Conservation (phyloP, 2,113 vertebrate genomes). For the Pogona vitticeps region DNA sequence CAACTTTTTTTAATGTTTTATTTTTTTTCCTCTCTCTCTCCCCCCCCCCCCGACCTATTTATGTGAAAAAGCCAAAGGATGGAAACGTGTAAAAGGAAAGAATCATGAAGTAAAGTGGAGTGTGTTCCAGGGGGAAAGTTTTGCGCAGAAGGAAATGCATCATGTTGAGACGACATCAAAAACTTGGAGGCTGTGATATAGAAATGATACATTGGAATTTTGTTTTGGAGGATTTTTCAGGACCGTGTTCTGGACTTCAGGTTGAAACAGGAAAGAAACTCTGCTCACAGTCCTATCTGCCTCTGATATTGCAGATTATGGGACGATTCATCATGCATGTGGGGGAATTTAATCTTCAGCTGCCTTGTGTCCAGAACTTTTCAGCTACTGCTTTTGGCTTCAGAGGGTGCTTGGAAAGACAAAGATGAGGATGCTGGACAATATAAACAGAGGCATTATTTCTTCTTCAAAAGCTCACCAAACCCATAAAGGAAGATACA, state of each 20-base stretch:
- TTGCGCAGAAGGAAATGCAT: neutral
- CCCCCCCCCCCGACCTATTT: neutral
- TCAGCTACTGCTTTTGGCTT: constrained; percentile 7
- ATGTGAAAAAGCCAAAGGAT: constrained; percentile 28
- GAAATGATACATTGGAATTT: constrained; percentile 21
- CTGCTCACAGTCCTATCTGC: neutral
- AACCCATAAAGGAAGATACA: constrained; percentile 72
- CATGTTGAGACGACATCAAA: constrained; percentile 7
- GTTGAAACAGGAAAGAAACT: constrained; percentile 36
- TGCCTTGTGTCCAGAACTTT: neutral
- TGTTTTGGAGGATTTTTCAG: constrained; percentile 10
- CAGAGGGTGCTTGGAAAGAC: constrained; percentile 40
- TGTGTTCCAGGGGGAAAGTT: neutral
- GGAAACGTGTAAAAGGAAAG: neutral
- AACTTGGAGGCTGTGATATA: neutral
- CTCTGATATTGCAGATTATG: accelerated
- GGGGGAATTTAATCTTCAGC: constrained; percentile 19
- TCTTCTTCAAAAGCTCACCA: constrained; percentile 38
- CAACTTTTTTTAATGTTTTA: constrained; percentile 52
- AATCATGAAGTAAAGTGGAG: constrained; percentile 23
- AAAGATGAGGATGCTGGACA: constrained; percentile 67
- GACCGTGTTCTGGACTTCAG: constrained; percentile 23
- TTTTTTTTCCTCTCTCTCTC: constrained; percentile 36
- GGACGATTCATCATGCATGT: constrained; percentile 21
- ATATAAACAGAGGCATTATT: constrained; percentile 50